These are phyloP conservation scores for Neomonachus schauinslandi DNA, from an alignment of 2,113 vertebrate genomes.

Conservation along the genomic window DNA sequence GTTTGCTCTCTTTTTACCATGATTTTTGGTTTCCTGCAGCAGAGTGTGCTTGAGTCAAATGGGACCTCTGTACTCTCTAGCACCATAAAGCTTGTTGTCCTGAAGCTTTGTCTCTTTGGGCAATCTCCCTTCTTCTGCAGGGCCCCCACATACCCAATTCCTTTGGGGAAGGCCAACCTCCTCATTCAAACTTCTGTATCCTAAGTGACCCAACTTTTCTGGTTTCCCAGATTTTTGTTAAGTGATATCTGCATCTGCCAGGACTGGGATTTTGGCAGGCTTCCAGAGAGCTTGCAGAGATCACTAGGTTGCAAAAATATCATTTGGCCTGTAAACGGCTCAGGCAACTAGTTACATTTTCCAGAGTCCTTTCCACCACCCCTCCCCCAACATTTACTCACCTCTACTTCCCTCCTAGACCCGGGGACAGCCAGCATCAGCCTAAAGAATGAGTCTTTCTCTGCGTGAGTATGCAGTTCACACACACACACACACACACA, in stretches of 20 bases:
- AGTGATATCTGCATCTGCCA: slow-evolving; percentile 21
- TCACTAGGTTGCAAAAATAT: slow-evolving; percentile 11
- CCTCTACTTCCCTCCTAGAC: not conserved
- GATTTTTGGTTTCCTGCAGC: not conserved
- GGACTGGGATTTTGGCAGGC: not conserved
- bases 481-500: not conserved
- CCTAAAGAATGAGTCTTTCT: not conserved
- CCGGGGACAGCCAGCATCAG: not conserved
- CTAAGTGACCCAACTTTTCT: not conserved
- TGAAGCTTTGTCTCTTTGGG: not conserved
- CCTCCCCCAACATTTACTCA: not conserved
- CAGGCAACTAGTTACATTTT: not conserved
- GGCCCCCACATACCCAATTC: not conserved
- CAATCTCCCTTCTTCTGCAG: not conserved
- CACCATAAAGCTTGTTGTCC: not conserved
- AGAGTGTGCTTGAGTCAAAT: not conserved
- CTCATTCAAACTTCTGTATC: not conserved
- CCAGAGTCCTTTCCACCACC: not conserved
- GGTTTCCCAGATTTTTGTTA: slow-evolving; percentile 31
- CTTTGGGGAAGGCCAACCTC: not conserved
- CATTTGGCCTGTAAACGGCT: not conserved
- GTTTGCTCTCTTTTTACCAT: not conserved
- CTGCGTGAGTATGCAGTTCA: not conserved
- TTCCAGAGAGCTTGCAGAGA: slow-evolving; percentile 54
- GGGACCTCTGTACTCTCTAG: not conserved